phyloP scores from a whole-genome alignment of 1,140 invertebrate genomes.

The Brachystomella parvula region DNA sequence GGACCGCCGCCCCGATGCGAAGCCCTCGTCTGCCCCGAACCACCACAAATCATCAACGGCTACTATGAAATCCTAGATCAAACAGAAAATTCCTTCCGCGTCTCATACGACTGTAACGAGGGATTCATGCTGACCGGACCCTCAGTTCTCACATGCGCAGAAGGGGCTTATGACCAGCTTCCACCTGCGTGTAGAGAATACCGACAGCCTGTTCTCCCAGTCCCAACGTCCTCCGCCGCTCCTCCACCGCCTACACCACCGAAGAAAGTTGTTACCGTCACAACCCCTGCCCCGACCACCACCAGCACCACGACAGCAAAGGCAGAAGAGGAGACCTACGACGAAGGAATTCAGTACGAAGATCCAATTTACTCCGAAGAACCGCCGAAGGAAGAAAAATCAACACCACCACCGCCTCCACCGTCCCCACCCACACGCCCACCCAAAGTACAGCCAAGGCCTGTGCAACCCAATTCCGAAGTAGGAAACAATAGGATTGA shows the following conservation, averaged over 20 bases:
- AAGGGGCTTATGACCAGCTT: slow-evolving; percentile 67
- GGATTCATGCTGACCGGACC: slow-evolving; percentile 62
- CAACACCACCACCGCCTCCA: slow-evolving; percentile 28
- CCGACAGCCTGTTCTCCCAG: slow-evolving; percentile 11
- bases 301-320: slow-evolving; percentile 9
- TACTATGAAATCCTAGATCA: slow-evolving; percentile 52
- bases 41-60: slow-evolving; percentile 63
- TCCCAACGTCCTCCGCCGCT: slow-evolving; percentile 40
- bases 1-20: slow-evolving; percentile 68
- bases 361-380: slow-evolving; percentile 16
- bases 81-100: slow-evolving; percentile 56
- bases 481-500: slow-evolving; percentile 54
- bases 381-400: slow-evolving; percentile 41
- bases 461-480: slow-evolving; percentile 24
- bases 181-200: slow-evolving; percentile 48
- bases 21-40: slow-evolving; percentile 43
- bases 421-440: slow-evolving; percentile 33
- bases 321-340: slow-evolving; percentile 37
- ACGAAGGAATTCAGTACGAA: slow-evolving; percentile 34
- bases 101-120: slow-evolving; percentile 64
- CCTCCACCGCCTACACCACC: slow-evolving; percentile 21
- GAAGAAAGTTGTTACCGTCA: slow-evolving; percentile 39
- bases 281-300: slow-evolving; percentile 21
- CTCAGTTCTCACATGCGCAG: slow-evolving; percentile 59
- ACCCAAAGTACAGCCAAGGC: slow-evolving; percentile 16